phyloP scores from a whole-genome alignment of 2,113 vertebrate genomes.

The Athene noctua region DNA sequence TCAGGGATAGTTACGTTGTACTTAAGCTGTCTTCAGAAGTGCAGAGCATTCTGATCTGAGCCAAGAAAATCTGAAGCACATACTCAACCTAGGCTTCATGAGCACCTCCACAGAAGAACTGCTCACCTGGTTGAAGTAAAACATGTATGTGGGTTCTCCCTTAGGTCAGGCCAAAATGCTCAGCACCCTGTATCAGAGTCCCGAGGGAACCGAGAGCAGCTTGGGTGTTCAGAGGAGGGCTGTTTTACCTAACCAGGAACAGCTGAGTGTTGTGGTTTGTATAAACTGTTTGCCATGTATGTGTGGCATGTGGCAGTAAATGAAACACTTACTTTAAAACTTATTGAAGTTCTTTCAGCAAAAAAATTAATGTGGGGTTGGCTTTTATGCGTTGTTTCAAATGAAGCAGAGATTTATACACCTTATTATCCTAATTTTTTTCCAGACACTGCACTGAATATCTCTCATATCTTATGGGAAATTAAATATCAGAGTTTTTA shows the following conservation, averaged over 20 bases:
- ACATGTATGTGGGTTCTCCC: rapidly evolving
- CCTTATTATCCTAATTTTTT: slow-evolving; percentile 65
- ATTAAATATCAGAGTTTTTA: slow-evolving; percentile 40
- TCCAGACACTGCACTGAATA: slow-evolving; percentile 39
- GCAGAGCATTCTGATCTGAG: background rate
- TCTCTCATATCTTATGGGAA: slow-evolving; percentile 53
- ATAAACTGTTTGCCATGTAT: slow-evolving; percentile 68
- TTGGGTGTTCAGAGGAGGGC: slow-evolving; percentile 61
- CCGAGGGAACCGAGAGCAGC: slow-evolving; percentile 12
- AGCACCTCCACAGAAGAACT: background rate
- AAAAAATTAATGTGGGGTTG: slow-evolving; percentile 57
- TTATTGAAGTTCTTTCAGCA: slow-evolving; percentile 68
- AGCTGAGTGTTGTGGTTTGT: slow-evolving; percentile 70
- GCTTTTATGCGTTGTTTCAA: slow-evolving; percentile 64
- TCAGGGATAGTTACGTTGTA: background rate
- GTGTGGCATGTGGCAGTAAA: slow-evolving; percentile 73
- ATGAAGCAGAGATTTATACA: slow-evolving; percentile 64
- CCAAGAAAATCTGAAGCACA: background rate
- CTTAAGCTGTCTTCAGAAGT: background rate
- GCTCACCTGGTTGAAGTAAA: background rate
- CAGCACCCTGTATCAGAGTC: background rate
- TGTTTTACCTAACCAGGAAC: slow-evolving; percentile 66
- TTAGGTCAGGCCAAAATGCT: background rate
- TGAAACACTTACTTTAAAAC: slow-evolving; percentile 73
- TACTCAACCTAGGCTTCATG: background rate